phyloP scores from a whole-genome alignment of 2,113 vertebrate species.

The Gallinago paraguaiae region DNA sequence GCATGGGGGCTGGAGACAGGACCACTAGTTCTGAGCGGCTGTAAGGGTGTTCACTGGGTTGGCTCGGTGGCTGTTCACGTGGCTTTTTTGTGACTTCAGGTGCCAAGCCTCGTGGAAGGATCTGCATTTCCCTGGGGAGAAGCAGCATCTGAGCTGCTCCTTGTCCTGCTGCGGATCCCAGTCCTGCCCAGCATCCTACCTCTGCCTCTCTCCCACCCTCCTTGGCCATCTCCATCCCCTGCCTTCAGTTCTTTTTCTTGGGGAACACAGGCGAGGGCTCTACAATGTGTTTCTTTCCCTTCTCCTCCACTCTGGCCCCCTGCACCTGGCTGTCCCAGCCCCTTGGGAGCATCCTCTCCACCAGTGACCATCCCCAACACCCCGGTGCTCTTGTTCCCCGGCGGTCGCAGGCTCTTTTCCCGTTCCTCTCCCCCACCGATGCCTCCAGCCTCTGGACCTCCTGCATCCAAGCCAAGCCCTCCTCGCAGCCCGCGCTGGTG shows the following conservation, averaged over 20 bases:
- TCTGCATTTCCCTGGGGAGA: background rate
- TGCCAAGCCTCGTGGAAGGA: background rate
- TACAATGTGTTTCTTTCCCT: background rate
- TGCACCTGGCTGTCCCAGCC: background rate
- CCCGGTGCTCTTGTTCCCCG: fast-evolving
- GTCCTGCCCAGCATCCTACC: slow-evolving; percentile 11
- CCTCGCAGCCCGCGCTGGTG: background rate
- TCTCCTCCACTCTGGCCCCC: background rate
- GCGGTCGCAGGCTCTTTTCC: background rate
- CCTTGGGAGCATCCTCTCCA: background rate
- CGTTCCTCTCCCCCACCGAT: background rate
- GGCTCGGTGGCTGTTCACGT: background rate
- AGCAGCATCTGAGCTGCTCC: background rate
- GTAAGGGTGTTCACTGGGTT: background rate
- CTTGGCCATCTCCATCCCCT: background rate
- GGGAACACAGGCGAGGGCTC: background rate
- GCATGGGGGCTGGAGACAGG: background rate
- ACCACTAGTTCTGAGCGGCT: background rate
- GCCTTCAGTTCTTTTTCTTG: background rate
- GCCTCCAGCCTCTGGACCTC: slow-evolving; percentile 59
- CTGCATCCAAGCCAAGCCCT: background rate
- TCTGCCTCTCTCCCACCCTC: background rate
- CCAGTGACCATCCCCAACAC: background rate
- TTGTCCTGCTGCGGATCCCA: background rate
- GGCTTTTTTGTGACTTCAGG: background rate